These are phyloP conservation scores for Leptopilina syphax DNA, from an alignment of 2,888 invertebrate species.

Conservation along the genomic window DNA sequence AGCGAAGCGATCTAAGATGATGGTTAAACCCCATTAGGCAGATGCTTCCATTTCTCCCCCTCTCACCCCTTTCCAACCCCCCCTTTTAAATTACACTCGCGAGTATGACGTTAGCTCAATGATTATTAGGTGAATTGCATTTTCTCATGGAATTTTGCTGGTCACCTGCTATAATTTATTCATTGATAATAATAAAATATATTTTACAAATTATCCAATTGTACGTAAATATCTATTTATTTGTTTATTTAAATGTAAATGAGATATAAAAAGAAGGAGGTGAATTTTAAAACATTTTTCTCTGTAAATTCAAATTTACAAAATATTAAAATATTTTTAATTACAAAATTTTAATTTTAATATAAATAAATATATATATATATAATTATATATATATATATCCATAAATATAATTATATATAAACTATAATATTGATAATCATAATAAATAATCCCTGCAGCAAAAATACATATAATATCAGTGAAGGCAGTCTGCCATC, in stretches of 20 bases:
- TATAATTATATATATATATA: too few species aligned
- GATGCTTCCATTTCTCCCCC: constrained; percentile 4
- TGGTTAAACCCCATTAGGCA: constrained; percentile 14
- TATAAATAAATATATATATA: too few species aligned
- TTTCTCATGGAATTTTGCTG: not conserved
- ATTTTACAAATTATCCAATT: too few species aligned
- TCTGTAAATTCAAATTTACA: too few species aligned
- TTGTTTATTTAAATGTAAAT: too few species aligned
- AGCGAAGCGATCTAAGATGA: constrained; percentile 11
- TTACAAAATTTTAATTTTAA: too few species aligned
- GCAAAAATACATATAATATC: not conserved
- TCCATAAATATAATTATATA: not conserved
- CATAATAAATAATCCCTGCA: not conserved
- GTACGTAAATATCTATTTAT: too few species aligned
- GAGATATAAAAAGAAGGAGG: too few species aligned
- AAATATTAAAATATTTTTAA: too few species aligned
- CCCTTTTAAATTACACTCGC: not conserved
- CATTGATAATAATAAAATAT: not conserved
- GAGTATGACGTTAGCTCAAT: not conserved
- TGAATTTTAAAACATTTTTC: too few species aligned
- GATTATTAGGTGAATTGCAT: constrained; percentile 16
- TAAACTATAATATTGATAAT: not conserved
- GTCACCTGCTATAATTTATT: not conserved
- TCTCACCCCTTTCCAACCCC: not conserved
- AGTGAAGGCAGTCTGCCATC: not conserved